A percentile compares a stretch with the other conserved stretches of the same genome.
These are phyloP conservation scores for Nomada ferruginata DNA, from an alignment of 2,888 invertebrate genomes.

Conservation along the genomic window DNA sequence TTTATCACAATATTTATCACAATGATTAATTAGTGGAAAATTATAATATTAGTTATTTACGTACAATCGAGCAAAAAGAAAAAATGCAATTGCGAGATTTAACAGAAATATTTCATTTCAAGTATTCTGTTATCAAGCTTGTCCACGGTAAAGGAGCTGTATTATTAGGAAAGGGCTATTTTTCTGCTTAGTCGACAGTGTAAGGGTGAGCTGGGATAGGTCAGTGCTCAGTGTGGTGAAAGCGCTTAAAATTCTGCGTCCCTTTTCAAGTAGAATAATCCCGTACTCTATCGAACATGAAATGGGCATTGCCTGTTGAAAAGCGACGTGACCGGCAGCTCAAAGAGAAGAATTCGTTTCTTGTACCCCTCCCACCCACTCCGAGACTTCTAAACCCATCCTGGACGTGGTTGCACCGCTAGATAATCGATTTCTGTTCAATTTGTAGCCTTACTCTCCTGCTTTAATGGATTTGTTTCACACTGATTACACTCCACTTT, in stretches of 20 bases:
- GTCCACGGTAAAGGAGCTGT: no score
- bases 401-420: background rate
- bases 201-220: background rate
- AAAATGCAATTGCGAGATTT: no score
- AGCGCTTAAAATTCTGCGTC: conserved; percentile 10
- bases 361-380: background rate
- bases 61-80: no score
- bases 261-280: conserved; percentile 25
- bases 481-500: background rate
- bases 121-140: background rate
- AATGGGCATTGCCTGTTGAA: conserved; percentile 29
- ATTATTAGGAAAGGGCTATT: background rate
- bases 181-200: background rate
- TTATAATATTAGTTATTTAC: no score
- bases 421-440: conserved; percentile 23
- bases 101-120: background rate
- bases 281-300: conserved; percentile 9
- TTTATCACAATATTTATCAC: no score
- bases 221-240: background rate
- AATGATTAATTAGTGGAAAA: no score
- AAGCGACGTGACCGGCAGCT: conserved; percentile 27
- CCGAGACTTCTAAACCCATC: conserved; percentile 1
- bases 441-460: conserved; percentile 12
- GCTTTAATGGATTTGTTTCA: conserved; percentile 16
- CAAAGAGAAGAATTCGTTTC: conserved; percentile 35